These are phyloP conservation scores for Drosophila oshimai DNA, from an alignment of 1,140 invertebrate species.

Conservation along the genomic window DNA sequence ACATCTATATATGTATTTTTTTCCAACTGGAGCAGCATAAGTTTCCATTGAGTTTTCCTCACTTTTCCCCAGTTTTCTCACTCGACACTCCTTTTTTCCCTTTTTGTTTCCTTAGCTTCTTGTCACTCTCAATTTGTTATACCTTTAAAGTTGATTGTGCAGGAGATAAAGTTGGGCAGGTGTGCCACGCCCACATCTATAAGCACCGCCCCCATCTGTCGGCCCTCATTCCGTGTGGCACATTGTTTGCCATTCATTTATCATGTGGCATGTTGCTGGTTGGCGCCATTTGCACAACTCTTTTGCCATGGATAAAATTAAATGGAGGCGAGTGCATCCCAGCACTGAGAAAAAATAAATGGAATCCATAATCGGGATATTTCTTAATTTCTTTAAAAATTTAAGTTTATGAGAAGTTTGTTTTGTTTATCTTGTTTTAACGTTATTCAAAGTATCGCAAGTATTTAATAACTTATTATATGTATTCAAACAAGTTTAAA, in stretches of 20 bases:
- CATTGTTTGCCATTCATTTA: constrained; percentile 54
- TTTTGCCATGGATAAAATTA: constrained; percentile 40
- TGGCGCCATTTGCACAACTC: constrained; percentile 50
- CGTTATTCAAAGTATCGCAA: no score
- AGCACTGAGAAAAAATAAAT: not conserved
- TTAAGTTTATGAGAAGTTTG: no score
- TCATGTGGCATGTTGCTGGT: constrained; percentile 45
- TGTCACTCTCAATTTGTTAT: constrained; percentile 16
- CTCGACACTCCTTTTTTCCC: not conserved
- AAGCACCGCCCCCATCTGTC: constrained; percentile 3
- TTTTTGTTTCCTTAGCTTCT: not conserved
- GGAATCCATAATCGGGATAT: no score
- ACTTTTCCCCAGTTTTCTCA: no score
- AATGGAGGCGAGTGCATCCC: constrained; percentile 21
- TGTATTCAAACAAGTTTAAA: no score
- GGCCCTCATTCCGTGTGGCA: constrained; percentile 9
- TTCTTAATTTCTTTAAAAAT: not conserved
- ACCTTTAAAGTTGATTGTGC: constrained; percentile 20
- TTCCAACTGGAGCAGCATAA: not conserved
- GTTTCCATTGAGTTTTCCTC: not conserved
- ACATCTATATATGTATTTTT: not conserved
- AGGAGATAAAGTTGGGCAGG: constrained; percentile 22
- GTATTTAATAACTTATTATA: no score
- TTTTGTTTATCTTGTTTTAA: no score
- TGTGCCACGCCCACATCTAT: constrained; percentile 4